A percentile compares a stretch with the other conserved stretches of the same genome.
Evolutionary conservation across 92 coral and sea anemone species (phyloP).

Genomic region (Actinernus sp.): DNA sequence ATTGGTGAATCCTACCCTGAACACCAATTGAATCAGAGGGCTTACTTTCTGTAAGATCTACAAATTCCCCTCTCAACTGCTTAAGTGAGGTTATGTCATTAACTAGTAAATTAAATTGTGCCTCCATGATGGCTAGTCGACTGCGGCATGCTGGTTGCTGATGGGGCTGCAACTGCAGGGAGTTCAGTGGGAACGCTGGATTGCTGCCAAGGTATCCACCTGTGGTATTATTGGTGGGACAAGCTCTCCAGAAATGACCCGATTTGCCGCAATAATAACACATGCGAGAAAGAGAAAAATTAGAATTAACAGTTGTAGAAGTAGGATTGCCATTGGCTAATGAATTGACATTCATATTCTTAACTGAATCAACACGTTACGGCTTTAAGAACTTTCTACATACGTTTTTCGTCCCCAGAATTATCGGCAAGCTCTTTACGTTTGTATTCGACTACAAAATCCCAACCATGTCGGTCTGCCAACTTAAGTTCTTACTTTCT

Average conservation of each 20-base stretch:
- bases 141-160: not conserved
- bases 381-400: too few species aligned
- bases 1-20: too few species aligned
- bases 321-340: too few species aligned
- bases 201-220: slow-evolving; percentile 7
- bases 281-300: not conserved
- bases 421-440: too few species aligned
- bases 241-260: slow-evolving; percentile 13
- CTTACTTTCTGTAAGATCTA: not conserved
- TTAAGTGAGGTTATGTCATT: not conserved
- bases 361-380: too few species aligned
- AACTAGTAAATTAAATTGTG: not conserved
- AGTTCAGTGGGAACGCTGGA: not conserved
- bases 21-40: too few species aligned
- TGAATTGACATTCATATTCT: too few species aligned
- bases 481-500: too few species aligned
- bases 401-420: too few species aligned
- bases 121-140: not conserved
- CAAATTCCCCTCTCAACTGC: slow-evolving; percentile 14
- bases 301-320: too few species aligned
- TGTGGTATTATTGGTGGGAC: not conserved
- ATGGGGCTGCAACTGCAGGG: not conserved
- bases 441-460: too few species aligned
- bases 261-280: slow-evolving; percentile 10
- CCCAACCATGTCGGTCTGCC: too few species aligned